A percentile compares a stretch with the other conserved stretches of the same genome.
Conservation (phyloP, 2,113 vertebrate species). For the Propithecus coquereli region DNA sequence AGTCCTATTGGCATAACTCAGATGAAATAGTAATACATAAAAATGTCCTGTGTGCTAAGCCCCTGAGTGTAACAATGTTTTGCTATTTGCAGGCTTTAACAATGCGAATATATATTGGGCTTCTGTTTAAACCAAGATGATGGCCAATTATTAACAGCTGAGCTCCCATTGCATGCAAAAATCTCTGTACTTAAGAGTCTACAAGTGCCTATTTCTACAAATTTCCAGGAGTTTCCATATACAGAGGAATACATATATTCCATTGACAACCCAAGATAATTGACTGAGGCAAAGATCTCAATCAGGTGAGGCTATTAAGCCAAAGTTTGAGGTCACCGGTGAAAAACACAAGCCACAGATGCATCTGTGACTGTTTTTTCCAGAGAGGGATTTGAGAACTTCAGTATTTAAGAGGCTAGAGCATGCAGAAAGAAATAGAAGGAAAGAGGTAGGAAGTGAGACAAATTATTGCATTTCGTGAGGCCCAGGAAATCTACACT, state of each 20-base stretch:
- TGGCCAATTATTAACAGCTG: neutral
- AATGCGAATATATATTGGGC: neutral
- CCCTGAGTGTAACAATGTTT: neutral
- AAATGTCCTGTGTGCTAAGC: neutral
- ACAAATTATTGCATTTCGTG: too few species aligned
- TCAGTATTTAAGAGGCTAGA: too few species aligned
- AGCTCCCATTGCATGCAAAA: neutral
- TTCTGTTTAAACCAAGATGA: neutral
- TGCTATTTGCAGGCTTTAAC: neutral
- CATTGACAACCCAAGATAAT: too few species aligned
- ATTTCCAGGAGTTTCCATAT: neutral
- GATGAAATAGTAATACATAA: constrained; percentile 28
- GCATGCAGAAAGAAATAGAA: too few species aligned
- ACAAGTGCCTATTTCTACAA: neutral
- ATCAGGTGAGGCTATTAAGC: too few species aligned
- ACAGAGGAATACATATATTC: neutral
- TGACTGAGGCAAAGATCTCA: too few species aligned
- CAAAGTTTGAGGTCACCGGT: too few species aligned
- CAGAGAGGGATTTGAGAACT: too few species aligned
- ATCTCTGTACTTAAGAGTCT: neutral
- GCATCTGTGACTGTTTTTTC: too few species aligned
- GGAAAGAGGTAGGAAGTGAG: too few species aligned
- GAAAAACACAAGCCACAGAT: too few species aligned
- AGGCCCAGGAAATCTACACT: too few species aligned
- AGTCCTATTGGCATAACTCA: constrained; percentile 8